phyloP scores from a whole-genome alignment of 2,888 invertebrate genomes.

The Rhingia rostrata region DNA sequence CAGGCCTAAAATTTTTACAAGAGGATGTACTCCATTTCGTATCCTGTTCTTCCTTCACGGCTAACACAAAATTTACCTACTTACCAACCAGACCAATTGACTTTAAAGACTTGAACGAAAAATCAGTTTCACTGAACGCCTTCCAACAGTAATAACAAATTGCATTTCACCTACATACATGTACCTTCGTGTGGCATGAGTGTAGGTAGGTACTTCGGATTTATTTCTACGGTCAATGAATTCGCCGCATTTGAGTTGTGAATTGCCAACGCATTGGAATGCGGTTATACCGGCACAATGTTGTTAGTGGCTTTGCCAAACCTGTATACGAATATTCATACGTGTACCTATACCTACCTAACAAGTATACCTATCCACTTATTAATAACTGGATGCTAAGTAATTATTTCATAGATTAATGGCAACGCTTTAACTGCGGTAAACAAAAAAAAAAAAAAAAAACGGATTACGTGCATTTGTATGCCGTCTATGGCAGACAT shows the following conservation, averaged over 20 bases:
- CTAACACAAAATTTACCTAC: too few relatives aligned
- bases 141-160: too few relatives aligned
- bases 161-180: too few relatives aligned
- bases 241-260: conserved; percentile 32
- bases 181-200: too few relatives aligned
- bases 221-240: conserved; percentile 56
- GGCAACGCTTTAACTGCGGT: conserved; percentile 12
- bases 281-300: conserved; percentile 60
- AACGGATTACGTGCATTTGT: conserved; percentile 47
- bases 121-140: too few relatives aligned
- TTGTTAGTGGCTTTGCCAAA: conserved; percentile 34
- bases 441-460: too few relatives aligned
- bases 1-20: too few relatives aligned
- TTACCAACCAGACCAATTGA: too few relatives aligned
- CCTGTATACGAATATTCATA: conserved; percentile 22
- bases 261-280: conserved; percentile 54
- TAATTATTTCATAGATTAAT: conserved; percentile 46
- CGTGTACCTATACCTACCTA: neutral
- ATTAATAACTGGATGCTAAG: conserved; percentile 12
- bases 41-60: too few relatives aligned
- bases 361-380: neutral
- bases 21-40: too few relatives aligned
- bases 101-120: too few relatives aligned
- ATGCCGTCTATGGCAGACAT: conserved; percentile 24
- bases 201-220: conserved; percentile 13